Evolutionary conservation across 2,888 invertebrate genomes (phyloP).

Genomic region (Leptura quadrifasciata): DNA sequence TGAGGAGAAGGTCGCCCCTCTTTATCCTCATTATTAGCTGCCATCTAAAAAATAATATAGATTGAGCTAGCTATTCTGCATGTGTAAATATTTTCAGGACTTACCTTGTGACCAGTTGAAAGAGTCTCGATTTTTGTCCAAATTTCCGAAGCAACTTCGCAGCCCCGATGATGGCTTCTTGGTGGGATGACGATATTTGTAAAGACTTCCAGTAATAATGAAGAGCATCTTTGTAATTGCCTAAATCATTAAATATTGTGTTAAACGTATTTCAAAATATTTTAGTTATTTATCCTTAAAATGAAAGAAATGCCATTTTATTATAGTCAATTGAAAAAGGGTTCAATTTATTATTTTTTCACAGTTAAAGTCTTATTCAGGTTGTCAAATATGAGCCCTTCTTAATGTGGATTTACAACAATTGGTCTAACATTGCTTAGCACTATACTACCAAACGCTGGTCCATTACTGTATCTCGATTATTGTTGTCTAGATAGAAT

Average conservation of each 20-base stretch:
- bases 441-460: too few relatives aligned
- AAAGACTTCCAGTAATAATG: constrained; percentile 77
- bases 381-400: too few relatives aligned
- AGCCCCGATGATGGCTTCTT: constrained; percentile 78
- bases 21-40: constrained; percentile 74
- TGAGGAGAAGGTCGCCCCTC: constrained; percentile 71
- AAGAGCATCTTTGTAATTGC: constrained; percentile 75
- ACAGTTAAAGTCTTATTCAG: too few relatives aligned
- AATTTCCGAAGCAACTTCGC: constrained; percentile 78
- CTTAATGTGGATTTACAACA: too few relatives aligned
- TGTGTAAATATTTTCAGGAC: background rate
- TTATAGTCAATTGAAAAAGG: too few relatives aligned
- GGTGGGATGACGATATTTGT: constrained; percentile 75
- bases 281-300: too few relatives aligned
- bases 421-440: too few relatives aligned
- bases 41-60: constrained; percentile 72
- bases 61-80: background rate
- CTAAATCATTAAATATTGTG: constrained; percentile 66
- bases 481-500: too few relatives aligned
- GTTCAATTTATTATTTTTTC: too few relatives aligned
- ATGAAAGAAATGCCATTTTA: too few relatives aligned
- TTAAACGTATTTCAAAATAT: background rate
- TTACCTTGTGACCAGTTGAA: constrained; percentile 82
- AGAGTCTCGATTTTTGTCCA: constrained; percentile 81
- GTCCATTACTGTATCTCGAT: too few relatives aligned